These are phyloP conservation scores for Lutjanus campechanus DNA, from an alignment of 2,797 vertebrate genomes.

Conservation along the genomic window DNA sequence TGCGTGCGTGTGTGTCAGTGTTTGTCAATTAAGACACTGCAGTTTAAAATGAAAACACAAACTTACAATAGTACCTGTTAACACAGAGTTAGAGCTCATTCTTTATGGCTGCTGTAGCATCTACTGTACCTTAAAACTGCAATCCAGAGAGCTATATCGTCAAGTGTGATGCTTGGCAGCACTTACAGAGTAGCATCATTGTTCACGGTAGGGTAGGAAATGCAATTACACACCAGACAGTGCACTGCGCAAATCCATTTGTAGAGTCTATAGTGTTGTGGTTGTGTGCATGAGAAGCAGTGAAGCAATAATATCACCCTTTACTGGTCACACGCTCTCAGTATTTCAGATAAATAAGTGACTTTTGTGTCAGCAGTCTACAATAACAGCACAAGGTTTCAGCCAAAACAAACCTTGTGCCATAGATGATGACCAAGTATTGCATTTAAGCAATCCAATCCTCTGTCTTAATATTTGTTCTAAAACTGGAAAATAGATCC, in stretches of 20 bases:
- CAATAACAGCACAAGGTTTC: conserved; percentile 52
- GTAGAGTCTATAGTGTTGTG: conserved; percentile 66
- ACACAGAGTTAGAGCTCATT: conserved; percentile 46
- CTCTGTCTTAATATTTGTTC: conserved; percentile 37
- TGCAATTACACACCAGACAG: conserved; percentile 62
- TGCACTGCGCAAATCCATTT: conserved; percentile 63
- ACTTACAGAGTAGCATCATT: conserved; percentile 57
- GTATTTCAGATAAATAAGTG: conserved; percentile 47
- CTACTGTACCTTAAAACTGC: conserved; percentile 49
- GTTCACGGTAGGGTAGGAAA: conserved; percentile 66
- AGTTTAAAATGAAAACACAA: conserved; percentile 54
- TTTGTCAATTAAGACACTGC: conserved; percentile 58
- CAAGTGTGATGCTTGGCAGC: conserved; percentile 52
- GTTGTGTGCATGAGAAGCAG: conserved; percentile 77
- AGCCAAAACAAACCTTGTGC: conserved; percentile 48
- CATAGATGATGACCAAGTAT: conserved; percentile 44
- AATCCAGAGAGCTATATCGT: conserved; percentile 33
- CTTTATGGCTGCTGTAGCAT: conserved; percentile 63
- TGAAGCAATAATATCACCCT: conserved; percentile 81
- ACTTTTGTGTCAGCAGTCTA: conserved; percentile 49
- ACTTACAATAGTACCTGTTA: conserved; percentile 51
- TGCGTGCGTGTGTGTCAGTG: conserved; percentile 44
- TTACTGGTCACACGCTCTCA: conserved; percentile 49
- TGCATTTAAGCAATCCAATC: conserved; percentile 41
- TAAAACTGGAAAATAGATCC: conserved; percentile 15